Evolutionary conservation across 2,113 vertebrate genomes (phyloP).

Genomic region (Burhinus bistriatus): DNA sequence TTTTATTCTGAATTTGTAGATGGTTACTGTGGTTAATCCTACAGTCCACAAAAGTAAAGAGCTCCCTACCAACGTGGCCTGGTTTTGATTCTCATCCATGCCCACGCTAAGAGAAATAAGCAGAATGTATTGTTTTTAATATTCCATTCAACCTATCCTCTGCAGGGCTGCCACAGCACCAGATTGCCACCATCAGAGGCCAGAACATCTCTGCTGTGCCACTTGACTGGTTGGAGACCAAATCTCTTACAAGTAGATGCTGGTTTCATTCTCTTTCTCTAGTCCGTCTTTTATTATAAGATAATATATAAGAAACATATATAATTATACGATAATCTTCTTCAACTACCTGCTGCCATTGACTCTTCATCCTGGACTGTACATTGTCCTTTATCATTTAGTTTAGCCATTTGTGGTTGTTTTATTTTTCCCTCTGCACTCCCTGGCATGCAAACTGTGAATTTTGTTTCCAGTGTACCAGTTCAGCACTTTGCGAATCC

Average conservation of each 20-base stretch:
- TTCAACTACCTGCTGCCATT: not conserved
- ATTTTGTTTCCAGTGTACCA: not conserved
- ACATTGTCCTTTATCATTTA: not conserved
- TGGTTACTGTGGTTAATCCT: not conserved
- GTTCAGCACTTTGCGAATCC: not conserved
- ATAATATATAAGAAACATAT: no score
- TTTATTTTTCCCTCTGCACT: not conserved
- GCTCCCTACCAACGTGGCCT: not conserved
- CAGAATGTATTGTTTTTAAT: not conserved
- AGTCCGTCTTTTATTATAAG: not conserved
- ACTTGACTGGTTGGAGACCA: not conserved
- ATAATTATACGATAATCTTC: not conserved
- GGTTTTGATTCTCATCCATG: not conserved
- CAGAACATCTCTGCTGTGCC: not conserved
- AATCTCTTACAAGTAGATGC: not conserved
- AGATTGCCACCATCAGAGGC: not conserved
- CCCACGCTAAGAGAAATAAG: not conserved
- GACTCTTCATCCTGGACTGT: not conserved
- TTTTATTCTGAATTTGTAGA: not conserved
- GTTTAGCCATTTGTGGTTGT: not conserved
- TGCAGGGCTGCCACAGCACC: not conserved
- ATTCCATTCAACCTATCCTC: not conserved
- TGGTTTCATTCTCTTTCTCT: not conserved
- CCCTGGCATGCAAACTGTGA: not conserved
- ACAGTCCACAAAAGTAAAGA: not conserved